These are phyloP conservation scores for Ctena decussata DNA, from an alignment of 2,888 invertebrate species.

Conservation along the genomic window DNA sequence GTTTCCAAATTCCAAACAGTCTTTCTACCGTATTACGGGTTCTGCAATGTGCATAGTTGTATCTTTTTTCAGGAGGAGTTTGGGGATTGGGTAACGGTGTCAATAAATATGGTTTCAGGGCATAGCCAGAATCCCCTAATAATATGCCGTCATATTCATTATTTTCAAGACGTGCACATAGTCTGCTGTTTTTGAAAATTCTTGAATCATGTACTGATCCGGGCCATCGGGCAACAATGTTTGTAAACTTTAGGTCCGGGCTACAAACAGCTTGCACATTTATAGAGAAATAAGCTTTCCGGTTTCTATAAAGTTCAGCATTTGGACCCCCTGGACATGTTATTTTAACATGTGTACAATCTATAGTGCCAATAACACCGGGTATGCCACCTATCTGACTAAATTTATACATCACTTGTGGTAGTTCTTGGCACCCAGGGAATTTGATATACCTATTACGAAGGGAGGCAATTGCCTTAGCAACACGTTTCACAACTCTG, in stretches of 20 bases:
- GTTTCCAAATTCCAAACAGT: background rate
- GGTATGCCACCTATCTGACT: background rate
- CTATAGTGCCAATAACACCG: background rate
- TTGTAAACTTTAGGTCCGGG: constrained; percentile 19
- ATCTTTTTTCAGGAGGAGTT: too few species aligned
- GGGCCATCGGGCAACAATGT: constrained; percentile 36
- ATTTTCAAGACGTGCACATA: too few species aligned
- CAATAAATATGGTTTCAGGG: too few species aligned
- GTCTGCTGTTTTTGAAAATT: too few species aligned
- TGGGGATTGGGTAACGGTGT: too few species aligned
- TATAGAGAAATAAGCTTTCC: constrained; percentile 1
- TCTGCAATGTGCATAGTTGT: too few species aligned
- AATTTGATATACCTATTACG: background rate
- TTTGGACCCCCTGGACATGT: background rate
- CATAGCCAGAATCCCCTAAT: too few species aligned
- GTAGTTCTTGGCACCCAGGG: background rate
- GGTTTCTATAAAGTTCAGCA: background rate
- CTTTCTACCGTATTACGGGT: background rate
- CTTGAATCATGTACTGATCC: too few species aligned
- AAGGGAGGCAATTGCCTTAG: background rate
- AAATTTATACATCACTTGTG: background rate
- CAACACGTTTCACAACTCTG: background rate
- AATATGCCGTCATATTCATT: too few species aligned
- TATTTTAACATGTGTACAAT: background rate
- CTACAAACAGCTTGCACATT: constrained; percentile 14